A percentile compares a stretch with the other conserved stretches of the same genome.
phyloP scores from a whole-genome alignment of 2,888 invertebrate genomes.

The Cenopis cana region DNA sequence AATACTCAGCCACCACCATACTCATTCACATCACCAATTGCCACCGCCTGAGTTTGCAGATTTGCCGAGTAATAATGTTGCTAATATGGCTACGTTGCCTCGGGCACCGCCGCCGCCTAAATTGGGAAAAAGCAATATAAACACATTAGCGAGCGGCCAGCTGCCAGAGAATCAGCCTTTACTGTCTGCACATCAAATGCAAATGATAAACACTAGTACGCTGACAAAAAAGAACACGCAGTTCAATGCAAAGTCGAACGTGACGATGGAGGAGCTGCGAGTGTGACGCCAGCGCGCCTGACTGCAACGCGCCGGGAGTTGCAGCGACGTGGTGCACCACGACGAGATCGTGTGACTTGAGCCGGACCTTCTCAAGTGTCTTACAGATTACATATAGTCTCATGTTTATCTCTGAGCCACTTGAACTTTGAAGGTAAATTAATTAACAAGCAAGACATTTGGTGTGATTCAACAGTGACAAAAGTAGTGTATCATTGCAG shows the following conservation, averaged over 20 bases:
- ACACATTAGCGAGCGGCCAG: conserved; percentile 85
- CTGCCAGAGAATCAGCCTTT: conserved; percentile 88
- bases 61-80: conserved; percentile 88
- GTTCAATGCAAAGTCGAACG: conserved; percentile 85
- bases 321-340: conserved; percentile 80
- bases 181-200: conserved; percentile 90
- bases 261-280: conserved; percentile 92
- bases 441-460: background rate
- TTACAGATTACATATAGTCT: conserved; percentile 75
- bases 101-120: conserved; percentile 92
- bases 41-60: conserved; percentile 94
- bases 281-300: conserved; percentile 91
- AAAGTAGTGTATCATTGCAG: conserved; percentile 2
- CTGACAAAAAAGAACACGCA: conserved; percentile 91
- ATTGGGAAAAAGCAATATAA: conserved; percentile 86
- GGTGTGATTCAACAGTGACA: conserved; percentile 10
- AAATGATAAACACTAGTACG: conserved; percentile 91
- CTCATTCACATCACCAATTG: conserved; percentile 90
- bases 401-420: conserved; percentile 25
- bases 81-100: conserved; percentile 85
- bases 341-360: conserved; percentile 83
- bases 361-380: conserved; percentile 82
- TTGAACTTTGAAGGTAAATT: conserved; percentile 45
- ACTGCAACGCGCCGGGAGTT: conserved; percentile 84
- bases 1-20: conserved; percentile 90